These are phyloP conservation scores for Cettia cetti DNA, from an alignment of 2,113 vertebrate genomes.

Conservation along the genomic window DNA sequence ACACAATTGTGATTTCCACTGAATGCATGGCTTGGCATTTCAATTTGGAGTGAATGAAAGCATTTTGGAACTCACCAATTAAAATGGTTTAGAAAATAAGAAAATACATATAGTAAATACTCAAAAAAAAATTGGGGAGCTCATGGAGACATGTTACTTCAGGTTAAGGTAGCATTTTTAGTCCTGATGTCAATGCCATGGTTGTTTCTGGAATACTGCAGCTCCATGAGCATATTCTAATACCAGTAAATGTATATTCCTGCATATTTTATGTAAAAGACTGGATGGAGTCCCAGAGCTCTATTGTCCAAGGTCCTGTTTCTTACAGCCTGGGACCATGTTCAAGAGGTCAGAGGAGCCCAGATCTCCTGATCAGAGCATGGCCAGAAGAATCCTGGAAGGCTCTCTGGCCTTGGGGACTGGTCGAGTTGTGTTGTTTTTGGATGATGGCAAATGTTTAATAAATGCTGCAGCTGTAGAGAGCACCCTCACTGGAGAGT, in stretches of 20 bases:
- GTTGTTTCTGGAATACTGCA: background rate
- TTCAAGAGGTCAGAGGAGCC: conserved; percentile 6
- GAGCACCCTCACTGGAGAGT: conserved; percentile 17
- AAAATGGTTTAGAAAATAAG: background rate
- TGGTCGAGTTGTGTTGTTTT: conserved; percentile 30
- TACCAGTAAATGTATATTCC: background rate
- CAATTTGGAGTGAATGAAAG: background rate
- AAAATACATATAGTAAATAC: background rate
- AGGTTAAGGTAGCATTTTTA: background rate
- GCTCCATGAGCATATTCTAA: background rate
- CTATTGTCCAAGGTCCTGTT: background rate
- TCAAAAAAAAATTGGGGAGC: background rate
- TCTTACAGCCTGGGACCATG: background rate
- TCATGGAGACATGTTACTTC: background rate
- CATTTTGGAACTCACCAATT: background rate
- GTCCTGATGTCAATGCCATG: background rate
- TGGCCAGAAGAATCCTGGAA: conserved; percentile 25
- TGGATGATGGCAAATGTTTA: conserved; percentile 34
- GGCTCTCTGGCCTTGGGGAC: background rate
- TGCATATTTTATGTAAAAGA: background rate
- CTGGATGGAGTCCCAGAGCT: conserved; percentile 1
- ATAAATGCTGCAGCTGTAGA: conserved; percentile 57
- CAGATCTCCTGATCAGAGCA: background rate
- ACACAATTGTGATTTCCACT: background rate
- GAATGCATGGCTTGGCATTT: background rate